A percentile compares a stretch with the other conserved stretches of the same genome.
phyloP scores from a whole-genome alignment of 2,797 vertebrate species.

The Lutjanus argentimaculatus region DNA sequence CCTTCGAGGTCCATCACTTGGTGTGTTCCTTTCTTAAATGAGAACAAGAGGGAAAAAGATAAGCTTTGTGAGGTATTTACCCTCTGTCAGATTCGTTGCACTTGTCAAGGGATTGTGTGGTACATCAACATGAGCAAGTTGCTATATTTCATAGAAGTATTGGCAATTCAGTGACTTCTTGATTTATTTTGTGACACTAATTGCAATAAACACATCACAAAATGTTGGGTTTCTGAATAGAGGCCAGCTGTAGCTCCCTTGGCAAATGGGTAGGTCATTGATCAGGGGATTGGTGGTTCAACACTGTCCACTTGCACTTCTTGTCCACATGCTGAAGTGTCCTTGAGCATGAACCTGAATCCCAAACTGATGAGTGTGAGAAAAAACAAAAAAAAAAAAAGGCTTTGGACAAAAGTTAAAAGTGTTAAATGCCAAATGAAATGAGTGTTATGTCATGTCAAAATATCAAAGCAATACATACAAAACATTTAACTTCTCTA shows the following conservation, averaged over 20 bases:
- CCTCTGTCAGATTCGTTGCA: neutral
- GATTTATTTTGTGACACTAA: neutral
- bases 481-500: neutral
- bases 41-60: constrained; percentile 2
- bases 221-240: neutral
- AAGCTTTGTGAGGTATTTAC: neutral
- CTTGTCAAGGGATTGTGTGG: neutral
- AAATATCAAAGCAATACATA: neutral
- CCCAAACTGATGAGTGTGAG: neutral
- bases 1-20: constrained; percentile 41
- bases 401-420: neutral
- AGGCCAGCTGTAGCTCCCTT: neutral
- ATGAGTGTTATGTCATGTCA: neutral
- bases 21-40: constrained; percentile 51
- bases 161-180: no score
- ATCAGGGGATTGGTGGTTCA: neutral
- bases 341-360: neutral
- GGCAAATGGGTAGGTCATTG: neutral
- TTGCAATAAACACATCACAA: neutral
- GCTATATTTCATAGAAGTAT: no score
- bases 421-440: no score
- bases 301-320: neutral
- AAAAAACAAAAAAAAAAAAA: no score
- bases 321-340: neutral
- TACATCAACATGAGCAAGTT: neutral